Evolutionary conservation across 2,113 vertebrate species (phyloP), one percentile per base, ranked within the genome.

Genomic region (Vidua macroura): DNA sequence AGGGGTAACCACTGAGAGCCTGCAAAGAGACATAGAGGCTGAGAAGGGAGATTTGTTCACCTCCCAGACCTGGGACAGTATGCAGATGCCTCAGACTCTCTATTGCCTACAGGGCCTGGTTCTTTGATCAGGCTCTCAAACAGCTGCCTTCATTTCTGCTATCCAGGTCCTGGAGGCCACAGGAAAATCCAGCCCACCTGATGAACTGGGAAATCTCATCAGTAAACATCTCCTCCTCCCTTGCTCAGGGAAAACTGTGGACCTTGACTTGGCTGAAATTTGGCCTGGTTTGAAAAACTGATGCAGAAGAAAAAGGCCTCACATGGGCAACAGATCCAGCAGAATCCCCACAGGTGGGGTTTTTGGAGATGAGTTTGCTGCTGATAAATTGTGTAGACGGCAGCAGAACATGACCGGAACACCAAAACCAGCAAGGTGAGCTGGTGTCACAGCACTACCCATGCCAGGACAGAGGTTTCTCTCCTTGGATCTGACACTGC

Each of bases 281-380:
- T 53, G 21, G n/a, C 4, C 8, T 59, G 43, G 10, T 52, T 62
- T 75, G 19, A 31, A 90, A 48, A 28, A 82, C 15, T 33, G 30
- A 43, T 10, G 37, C 24, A 22, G 58, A 81, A 93, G 18, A 8
- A 58, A 37, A 77, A 66, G 51, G 13, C 59, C 62, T 82, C n/a
- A 12, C 14, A 22, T 31, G 52, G 62, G 59, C 51, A 83, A 37
- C 30, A 68, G 46, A 46, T 8, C 35, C 51, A 85, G 15, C 35
- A 82, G 44, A 77, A 63, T 55, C 19, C 23, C 8, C 43, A 5
- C 0, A 0, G 9, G 17, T 30, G 7, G 39, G 8, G 4, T 9
- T 79, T 81, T 43, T 28, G 44, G 44, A 75, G 44, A 19, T 17
- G 21, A 4, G 11, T 41, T 48, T 11, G 1, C 43, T 53, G 31